Evolutionary conservation across 2,113 vertebrate genomes (phyloP).

Genomic region (Psittacara wagleri): DNA sequence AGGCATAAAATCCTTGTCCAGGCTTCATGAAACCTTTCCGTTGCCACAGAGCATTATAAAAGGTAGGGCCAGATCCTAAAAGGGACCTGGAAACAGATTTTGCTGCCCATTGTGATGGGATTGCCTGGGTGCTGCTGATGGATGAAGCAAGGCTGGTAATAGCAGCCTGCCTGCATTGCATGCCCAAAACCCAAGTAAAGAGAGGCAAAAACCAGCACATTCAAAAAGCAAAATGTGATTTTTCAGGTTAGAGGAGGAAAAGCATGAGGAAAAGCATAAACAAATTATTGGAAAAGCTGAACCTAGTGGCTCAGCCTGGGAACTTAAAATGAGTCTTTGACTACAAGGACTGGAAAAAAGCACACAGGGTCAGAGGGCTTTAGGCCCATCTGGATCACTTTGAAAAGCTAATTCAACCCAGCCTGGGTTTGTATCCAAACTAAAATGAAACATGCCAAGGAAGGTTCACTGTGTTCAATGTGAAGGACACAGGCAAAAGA

Average conservation of each 20-base stretch:
- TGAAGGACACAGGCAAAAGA: not conserved
- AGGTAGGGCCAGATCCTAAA: not conserved
- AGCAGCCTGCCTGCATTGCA: not conserved
- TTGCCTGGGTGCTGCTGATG: not conserved
- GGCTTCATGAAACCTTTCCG: not conserved
- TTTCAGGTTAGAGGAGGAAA: not conserved
- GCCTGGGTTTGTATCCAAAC: not conserved
- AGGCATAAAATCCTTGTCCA: not conserved
- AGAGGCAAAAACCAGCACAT: not conserved
- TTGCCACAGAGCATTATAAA: not conserved
- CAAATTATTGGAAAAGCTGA: not conserved
- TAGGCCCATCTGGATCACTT: not conserved
- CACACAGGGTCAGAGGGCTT: not conserved
- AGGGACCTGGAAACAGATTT: not conserved
- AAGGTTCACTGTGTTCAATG: not conserved
- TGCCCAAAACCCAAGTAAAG: not conserved
- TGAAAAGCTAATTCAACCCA: not conserved
- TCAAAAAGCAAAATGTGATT: not conserved
- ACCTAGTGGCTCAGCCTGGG: not conserved
- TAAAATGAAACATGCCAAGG: not conserved
- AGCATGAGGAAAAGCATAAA: not conserved
- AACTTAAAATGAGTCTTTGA: not conserved
- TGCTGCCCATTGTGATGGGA: not conserved
- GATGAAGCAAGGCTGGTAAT: not conserved
- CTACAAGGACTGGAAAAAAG: not conserved